Conservation (phyloP, 64 coral and sea anemone genomes). For the Porites australiensis region DNA sequence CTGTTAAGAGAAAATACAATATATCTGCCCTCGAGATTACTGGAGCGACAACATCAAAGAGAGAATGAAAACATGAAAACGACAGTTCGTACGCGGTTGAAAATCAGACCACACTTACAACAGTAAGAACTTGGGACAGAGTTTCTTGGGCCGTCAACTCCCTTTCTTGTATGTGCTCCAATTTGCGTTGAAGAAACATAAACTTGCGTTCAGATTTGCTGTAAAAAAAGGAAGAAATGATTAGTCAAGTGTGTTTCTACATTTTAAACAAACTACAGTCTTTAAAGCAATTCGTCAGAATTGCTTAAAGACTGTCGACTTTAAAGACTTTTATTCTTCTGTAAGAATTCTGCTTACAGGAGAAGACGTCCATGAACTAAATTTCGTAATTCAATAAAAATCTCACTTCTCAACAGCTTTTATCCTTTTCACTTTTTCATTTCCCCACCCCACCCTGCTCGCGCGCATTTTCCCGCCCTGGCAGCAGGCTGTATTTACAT, state of each 20-base stretch:
- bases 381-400: too few species aligned
- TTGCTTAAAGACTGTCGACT: too few species aligned
- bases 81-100: not conserved
- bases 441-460: too few species aligned
- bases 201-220: constrained; percentile 91
- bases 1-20: constrained; percentile 29
- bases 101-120: constrained; percentile 64
- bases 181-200: constrained; percentile 75
- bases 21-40: not conserved
- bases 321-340: too few species aligned
- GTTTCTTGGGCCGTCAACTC: constrained; percentile 92
- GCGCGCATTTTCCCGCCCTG: too few species aligned
- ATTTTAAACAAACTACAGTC: too few species aligned
- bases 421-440: too few species aligned
- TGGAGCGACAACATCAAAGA: not conserved
- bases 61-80: not conserved
- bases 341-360: too few species aligned
- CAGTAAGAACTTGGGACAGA: constrained; percentile 84
- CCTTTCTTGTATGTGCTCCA: constrained; percentile 85
- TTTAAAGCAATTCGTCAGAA: too few species aligned
- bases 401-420: too few species aligned
- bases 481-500: too few species aligned
- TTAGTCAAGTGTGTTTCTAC: not conserved
- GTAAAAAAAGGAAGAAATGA: not conserved
- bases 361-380: too few species aligned